Percentiles rank a stretch among this genome's conserved stretches.
Evolutionary conservation across 1,140 invertebrate species (phyloP).

Genomic region (Bombus picipes): DNA sequence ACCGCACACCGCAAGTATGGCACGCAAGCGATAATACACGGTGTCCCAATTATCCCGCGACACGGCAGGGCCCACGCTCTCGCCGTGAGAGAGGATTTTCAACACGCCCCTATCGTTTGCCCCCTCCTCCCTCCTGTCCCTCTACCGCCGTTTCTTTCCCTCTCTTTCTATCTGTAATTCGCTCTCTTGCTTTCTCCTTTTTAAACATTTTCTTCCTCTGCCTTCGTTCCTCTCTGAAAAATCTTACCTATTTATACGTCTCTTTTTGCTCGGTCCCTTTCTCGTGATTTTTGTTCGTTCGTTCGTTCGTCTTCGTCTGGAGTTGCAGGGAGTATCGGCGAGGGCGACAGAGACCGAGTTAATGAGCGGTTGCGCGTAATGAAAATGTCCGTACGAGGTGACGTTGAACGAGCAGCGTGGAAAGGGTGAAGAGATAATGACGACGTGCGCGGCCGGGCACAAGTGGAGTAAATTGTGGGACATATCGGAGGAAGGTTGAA

Average conservation of each 20-base stretch:
- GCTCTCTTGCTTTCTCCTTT: not conserved
- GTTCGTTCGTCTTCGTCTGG: not conserved
- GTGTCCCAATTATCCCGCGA: slow-evolving; percentile 79
- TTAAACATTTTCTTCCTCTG: not conserved
- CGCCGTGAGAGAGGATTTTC: slow-evolving; percentile 77
- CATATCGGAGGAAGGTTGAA: not conserved
- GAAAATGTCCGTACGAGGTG: slow-evolving; percentile 26
- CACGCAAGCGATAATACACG: slow-evolving; percentile 77
- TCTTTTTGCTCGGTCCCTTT: not conserved
- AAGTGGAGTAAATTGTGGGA: slow-evolving; percentile 34
- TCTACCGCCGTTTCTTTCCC: not conserved
- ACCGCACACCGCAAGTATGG: slow-evolving; percentile 75
- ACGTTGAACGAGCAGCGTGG: slow-evolving; percentile 22
- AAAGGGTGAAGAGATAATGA: slow-evolving; percentile 31
- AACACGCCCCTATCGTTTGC: slow-evolving; percentile 69
- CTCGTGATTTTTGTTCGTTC: not conserved
- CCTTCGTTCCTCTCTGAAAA: too few species aligned
- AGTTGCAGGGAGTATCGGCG: not conserved
- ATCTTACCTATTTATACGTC: not conserved
- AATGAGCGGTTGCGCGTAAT: slow-evolving; percentile 26
- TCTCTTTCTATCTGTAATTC: not conserved
- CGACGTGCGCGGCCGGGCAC: slow-evolving; percentile 5
- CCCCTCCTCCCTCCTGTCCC: not conserved
- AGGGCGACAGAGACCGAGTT: slow-evolving; percentile 19
- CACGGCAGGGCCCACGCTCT: slow-evolving; percentile 71